These are phyloP conservation scores for Drosophila subsilvestris DNA, from an alignment of 2,888 invertebrate species.

Conservation along the genomic window DNA sequence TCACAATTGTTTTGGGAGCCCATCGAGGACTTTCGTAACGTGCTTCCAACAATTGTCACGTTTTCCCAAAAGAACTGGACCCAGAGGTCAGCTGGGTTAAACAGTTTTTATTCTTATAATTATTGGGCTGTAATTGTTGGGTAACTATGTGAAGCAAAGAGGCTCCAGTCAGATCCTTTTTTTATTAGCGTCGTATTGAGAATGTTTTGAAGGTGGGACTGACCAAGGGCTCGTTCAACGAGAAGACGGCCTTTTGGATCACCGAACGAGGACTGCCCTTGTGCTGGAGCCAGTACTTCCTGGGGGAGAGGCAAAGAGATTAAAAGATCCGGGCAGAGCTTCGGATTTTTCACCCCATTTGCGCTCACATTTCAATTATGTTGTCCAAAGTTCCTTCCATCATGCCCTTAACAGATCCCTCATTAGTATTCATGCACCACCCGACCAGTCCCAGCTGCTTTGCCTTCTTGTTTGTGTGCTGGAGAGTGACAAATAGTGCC, in stretches of 20 bases:
- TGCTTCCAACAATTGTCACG: slow-evolving; percentile 6
- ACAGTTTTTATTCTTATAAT: not conserved
- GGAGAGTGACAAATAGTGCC: not conserved
- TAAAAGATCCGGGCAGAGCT: not conserved
- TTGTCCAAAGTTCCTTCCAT: slow-evolving; percentile 85
- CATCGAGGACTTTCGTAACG: slow-evolving; percentile 19
- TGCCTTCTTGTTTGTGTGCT: slow-evolving; percentile 87
- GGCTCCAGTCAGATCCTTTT: too few relatives aligned
- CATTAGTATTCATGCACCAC: slow-evolving; percentile 88
- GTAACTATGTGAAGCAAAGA: too few relatives aligned
- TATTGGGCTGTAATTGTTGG: not conserved
- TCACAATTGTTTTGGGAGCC: slow-evolving; percentile 29
- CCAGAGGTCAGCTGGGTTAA: not conserved
- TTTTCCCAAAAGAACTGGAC: not conserved
- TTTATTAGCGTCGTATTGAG: slow-evolving; percentile 34
- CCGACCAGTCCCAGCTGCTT: slow-evolving; percentile 86
- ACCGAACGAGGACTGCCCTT: slow-evolving; percentile 62
- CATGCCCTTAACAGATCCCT: slow-evolving; percentile 87
- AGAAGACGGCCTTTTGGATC: slow-evolving; percentile 56
- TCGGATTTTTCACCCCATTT: too few relatives aligned
- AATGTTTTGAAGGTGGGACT: slow-evolving; percentile 46
- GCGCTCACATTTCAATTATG: slow-evolving; percentile 85
- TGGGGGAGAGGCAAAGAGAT: not conserved
- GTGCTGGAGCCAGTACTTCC: slow-evolving; percentile 59
- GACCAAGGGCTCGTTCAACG: slow-evolving; percentile 48